Evolutionary conservation across 2,888 invertebrate genomes (phyloP), one percentile per base, ranked within the genome.

Genomic region (Tipula lateralis): DNA sequence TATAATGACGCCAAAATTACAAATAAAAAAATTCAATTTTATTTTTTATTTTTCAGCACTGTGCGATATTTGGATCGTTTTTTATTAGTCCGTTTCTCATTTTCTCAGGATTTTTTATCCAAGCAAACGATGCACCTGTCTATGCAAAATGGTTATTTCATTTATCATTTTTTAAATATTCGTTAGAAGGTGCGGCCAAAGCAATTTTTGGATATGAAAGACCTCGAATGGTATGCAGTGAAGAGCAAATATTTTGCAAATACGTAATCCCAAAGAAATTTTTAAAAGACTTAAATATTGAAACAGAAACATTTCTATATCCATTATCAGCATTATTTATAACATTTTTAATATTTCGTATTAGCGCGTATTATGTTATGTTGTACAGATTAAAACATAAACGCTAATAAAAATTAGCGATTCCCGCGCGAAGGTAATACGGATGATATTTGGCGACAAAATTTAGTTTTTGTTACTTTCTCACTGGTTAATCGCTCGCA

Each of bases 91-190:
- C 98, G 0, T 96, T 97, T 88, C 92, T 96, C 29, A 92, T 97
- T 87, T 98, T 98, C 91, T 96, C 97, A 85, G 98, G 98, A 5
- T 98, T 97, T 91, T 98, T 98, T 89, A 93, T 98, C 0, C 95
- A 94, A 87, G 92, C 95, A 87, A 93, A 92, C 87, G 96, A 97
- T 87, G 95, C 97, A 1, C 96, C 96, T 7, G 89, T 90, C 0
- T 93, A 93, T 87, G 91, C 97, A 86, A 93, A 93, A 83, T 98
- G 97, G 97, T 87, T 98, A 34, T 97, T 97, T 87, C 95, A 97
- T 88, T 90, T 94, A 36, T 97, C 97, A 0, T 98, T 96, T 89
- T 91, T 97, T 39, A 96, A 97, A 87, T 97, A 98, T 87, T 96
- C 96, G 0, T 93, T 97, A 84, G 96, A 97, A 87, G 97, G 96